These are phyloP conservation scores for Liparis tanakae DNA, from an alignment of 2,797 vertebrate genomes.

Conservation along the genomic window DNA sequence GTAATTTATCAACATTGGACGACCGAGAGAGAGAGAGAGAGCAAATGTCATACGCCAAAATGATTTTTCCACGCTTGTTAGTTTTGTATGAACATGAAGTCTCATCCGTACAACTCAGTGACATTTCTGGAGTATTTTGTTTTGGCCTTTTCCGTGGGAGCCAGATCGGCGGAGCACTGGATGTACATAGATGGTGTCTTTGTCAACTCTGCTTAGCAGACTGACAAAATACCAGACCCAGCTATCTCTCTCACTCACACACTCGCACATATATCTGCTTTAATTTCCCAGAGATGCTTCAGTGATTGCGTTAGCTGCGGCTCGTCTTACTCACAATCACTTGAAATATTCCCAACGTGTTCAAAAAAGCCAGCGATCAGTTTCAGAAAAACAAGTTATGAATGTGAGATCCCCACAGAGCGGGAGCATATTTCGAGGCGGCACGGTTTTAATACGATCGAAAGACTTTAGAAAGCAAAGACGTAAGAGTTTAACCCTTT, in stretches of 20 bases:
- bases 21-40: background rate
- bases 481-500: background rate
- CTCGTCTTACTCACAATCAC: background rate
- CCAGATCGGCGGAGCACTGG: constrained; percentile 18
- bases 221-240: constrained; percentile 34
- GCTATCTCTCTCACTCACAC: background rate
- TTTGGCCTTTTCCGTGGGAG: constrained; percentile 46
- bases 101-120: constrained; percentile 22
- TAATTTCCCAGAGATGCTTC: background rate
- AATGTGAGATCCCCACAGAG: background rate
- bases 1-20: constrained; percentile 46
- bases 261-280: background rate
- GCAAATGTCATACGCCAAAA: background rate
- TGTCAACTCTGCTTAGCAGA: constrained; percentile 31
- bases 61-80: background rate
- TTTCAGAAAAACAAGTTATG: background rate
- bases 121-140: constrained; percentile 62
- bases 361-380: background rate
- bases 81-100: background rate
- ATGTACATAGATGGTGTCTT: constrained; percentile 24
- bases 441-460: background rate
- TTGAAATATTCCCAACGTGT: background rate
- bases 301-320: background rate
- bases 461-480: background rate
- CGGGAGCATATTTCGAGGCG: background rate